These are phyloP conservation scores for Strix aluco DNA, from an alignment of 2,113 vertebrate species.

Conservation along the genomic window DNA sequence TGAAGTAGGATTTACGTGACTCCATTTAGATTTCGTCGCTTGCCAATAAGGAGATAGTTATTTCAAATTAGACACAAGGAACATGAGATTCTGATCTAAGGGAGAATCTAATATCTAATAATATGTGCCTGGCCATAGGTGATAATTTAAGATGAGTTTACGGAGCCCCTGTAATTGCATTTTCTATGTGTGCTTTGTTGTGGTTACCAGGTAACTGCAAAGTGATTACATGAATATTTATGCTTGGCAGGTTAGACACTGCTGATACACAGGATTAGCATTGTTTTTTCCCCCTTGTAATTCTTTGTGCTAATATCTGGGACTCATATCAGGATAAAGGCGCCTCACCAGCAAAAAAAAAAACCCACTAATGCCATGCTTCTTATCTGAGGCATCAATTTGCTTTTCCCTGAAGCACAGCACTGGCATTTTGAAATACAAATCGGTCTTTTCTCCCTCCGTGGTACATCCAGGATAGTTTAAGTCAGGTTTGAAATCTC, in stretches of 20 bases:
- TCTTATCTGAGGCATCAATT: neutral
- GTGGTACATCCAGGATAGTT: neutral
- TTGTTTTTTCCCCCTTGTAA: neutral
- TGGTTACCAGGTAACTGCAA: slow-evolving; percentile 16
- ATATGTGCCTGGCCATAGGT: neutral
- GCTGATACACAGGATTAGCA: neutral
- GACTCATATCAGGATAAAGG: neutral
- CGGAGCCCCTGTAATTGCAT: slow-evolving; percentile 8
- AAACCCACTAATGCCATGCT: neutral
- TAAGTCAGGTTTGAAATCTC: neutral
- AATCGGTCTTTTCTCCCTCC: neutral
- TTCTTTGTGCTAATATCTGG: slow-evolving; percentile 6
- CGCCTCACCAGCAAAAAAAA: neutral
- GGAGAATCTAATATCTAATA: neutral
- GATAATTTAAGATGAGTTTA: slow-evolving; percentile 51
- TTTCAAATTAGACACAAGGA: neutral
- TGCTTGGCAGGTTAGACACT: neutral
- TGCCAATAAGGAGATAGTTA: slow-evolving; percentile 1
- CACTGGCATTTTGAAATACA: neutral
- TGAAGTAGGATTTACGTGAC: neutral
- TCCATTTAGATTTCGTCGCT: neutral
- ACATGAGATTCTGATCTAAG: neutral
- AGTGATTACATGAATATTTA: slow-evolving; percentile 5
- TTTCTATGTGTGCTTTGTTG: slow-evolving; percentile 29
- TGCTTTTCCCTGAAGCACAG: neutral